These are phyloP conservation scores for Limenitis arthemis DNA, from an alignment of 2,888 invertebrate species.

Conservation along the genomic window DNA sequence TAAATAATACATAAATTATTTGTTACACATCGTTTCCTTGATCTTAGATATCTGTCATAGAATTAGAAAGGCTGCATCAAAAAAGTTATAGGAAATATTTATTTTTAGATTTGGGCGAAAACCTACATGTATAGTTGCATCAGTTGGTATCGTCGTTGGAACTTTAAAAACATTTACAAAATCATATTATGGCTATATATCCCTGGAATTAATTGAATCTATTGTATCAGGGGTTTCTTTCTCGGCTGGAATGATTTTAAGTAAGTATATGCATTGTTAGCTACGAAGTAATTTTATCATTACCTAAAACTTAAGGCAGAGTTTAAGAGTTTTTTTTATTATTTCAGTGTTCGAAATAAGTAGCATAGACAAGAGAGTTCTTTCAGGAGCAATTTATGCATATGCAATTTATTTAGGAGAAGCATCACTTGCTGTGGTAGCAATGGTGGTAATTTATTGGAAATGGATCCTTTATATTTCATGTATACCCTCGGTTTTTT, in stretches of 20 bases:
- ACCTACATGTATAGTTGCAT: conserved; percentile 41
- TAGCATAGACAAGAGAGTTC: conserved; percentile 39
- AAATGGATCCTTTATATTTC: conserved; percentile 45
- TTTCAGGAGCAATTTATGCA: conserved; percentile 47
- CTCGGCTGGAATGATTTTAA: conserved; percentile 43
- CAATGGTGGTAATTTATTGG: conserved; percentile 51
- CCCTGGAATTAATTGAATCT: conserved; percentile 47
- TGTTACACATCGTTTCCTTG: too few species aligned
- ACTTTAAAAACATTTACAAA: conserved; percentile 42
- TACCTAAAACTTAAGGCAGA: too few species aligned
- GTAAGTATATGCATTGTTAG: conserved; percentile 32
- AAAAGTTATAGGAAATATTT: background rate
- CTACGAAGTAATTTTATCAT: too few species aligned
- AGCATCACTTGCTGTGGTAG: conserved; percentile 44
- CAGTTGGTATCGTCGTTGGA: conserved; percentile 40
- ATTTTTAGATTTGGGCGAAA: conserved; percentile 50
- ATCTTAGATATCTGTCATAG: too few species aligned
- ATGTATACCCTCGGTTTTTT: conserved; percentile 44
- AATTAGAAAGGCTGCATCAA: background rate
- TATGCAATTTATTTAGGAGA: conserved; percentile 52
- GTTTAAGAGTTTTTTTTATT: background rate
- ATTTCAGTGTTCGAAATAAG: conserved; percentile 53
- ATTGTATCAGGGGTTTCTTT: conserved; percentile 42
- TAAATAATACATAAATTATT: too few species aligned
- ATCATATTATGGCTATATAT: conserved; percentile 40